Conservation (phyloP, 2,888 invertebrate species). For the Sphaeridia pumilis region DNA sequence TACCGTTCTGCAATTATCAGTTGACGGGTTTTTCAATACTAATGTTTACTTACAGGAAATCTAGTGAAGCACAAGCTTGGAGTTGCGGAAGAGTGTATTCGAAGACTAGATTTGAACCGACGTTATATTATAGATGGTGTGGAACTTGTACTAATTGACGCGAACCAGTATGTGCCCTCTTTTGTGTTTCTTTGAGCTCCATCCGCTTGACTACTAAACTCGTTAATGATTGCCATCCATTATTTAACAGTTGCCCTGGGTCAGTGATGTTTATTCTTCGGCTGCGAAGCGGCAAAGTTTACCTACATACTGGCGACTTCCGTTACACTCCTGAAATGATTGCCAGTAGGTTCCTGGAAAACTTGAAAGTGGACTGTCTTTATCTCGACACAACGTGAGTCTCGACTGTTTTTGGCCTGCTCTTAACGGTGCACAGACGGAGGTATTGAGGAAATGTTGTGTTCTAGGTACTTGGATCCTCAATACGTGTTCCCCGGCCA, state of each 20-base stretch:
- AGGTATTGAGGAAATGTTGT: too few relatives aligned
- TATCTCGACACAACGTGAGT: conserved; percentile 66
- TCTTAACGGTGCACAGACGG: too few relatives aligned
- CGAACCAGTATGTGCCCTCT: conserved; percentile 70
- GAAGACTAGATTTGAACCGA: conserved; percentile 47
- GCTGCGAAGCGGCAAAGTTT: conserved; percentile 48
- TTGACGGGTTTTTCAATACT: too few relatives aligned
- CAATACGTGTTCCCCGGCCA: conserved; percentile 55
- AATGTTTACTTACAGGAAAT: conserved; percentile 52
- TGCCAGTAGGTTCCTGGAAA: conserved; percentile 50
- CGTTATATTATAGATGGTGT: conserved; percentile 47
- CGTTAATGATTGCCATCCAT: too few relatives aligned
- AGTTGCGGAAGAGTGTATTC: conserved; percentile 47
- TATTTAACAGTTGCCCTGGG: conserved; percentile 71
- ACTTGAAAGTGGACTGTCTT: conserved; percentile 50
- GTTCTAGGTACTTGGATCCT: conserved; percentile 58
- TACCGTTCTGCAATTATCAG: too few relatives aligned
- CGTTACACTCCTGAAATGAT: conserved; percentile 57
- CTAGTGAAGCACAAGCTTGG: conserved; percentile 51
- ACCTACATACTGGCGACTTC: conserved; percentile 67
- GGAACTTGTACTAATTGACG: conserved; percentile 56
- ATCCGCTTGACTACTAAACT: too few relatives aligned
- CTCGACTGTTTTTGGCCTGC: conserved; percentile 1
- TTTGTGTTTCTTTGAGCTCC: too few relatives aligned
- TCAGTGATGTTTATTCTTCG: conserved; percentile 60